phyloP scores from a whole-genome alignment of 2,888 invertebrate genomes.

The Opisthograptis luteolata region DNA sequence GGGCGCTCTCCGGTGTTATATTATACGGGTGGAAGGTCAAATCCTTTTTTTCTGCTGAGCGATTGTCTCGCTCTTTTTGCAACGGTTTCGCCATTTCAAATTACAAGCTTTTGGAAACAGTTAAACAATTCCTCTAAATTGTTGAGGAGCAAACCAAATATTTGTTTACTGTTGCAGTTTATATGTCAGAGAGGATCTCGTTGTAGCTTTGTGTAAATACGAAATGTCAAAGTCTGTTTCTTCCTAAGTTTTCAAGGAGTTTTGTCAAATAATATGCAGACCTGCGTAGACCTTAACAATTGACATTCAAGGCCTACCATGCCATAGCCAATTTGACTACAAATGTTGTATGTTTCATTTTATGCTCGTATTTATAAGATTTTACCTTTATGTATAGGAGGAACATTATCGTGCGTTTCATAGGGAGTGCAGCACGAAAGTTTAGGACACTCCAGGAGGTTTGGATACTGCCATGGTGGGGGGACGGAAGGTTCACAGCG shows the following conservation, averaged over 20 bases:
- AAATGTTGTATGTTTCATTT: constrained; percentile 20
- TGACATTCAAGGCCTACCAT: too few relatives aligned
- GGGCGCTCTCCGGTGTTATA: constrained; percentile 74
- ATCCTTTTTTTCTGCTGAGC: constrained; percentile 74
- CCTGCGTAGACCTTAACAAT: too few relatives aligned
- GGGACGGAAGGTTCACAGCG: constrained; percentile 62
- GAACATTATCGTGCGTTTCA: constrained; percentile 63
- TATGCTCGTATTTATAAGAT: constrained; percentile 45
- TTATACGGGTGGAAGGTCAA: constrained; percentile 68
- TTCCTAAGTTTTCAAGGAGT: too few relatives aligned
- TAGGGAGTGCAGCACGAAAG: constrained; percentile 66
- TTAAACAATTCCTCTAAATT: too few relatives aligned
- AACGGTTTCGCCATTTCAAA: constrained; percentile 73
- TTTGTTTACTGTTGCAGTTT: too few relatives aligned
- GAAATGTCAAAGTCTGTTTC: too few relatives aligned
- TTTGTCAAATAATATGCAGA: background rate
- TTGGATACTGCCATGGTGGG: constrained; percentile 78
- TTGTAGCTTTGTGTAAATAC: too few relatives aligned
- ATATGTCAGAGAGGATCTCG: too few relatives aligned
- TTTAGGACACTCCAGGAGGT: constrained; percentile 71
- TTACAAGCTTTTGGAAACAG: too few relatives aligned
- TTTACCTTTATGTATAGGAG: constrained; percentile 67
- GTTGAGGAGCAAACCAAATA: background rate
- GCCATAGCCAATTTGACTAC: constrained; percentile 13
- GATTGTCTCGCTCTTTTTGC: constrained; percentile 73